Evolutionary conservation across 2,888 invertebrate genomes (phyloP).

Genomic region (Agrilus cyanescens): DNA sequence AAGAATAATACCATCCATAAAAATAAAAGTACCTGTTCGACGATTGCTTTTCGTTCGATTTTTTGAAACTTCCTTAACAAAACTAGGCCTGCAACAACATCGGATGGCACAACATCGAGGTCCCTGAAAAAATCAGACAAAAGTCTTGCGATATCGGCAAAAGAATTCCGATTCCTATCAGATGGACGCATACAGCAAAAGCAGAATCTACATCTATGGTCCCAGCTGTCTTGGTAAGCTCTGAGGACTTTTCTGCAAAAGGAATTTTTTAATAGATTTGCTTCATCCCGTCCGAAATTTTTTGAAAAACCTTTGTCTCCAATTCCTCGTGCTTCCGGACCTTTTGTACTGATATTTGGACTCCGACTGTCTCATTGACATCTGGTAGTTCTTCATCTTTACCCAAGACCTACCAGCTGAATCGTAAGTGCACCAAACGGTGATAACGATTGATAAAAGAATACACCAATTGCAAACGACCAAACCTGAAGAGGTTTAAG

Average conservation of each 20-base stretch:
- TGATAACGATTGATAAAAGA: constrained; percentile 57
- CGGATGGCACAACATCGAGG: constrained; percentile 77
- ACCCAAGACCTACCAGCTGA: constrained; percentile 83
- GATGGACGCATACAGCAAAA: constrained; percentile 74
- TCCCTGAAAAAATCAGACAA: constrained; percentile 81
- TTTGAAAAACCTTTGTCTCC: constrained; percentile 60
- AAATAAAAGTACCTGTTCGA: constrained; percentile 48
- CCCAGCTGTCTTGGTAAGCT: constrained; percentile 82
- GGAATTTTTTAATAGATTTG: background rate
- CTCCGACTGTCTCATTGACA: constrained; percentile 66
- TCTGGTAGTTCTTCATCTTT: constrained; percentile 78
- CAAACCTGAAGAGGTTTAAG: constrained; percentile 42
- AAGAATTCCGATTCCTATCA: constrained; percentile 69
- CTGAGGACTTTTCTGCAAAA: constrained; percentile 66
- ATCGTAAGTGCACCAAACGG: constrained; percentile 79
- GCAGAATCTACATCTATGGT: constrained; percentile 64
- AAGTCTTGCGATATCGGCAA: constrained; percentile 71
- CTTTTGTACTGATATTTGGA: constrained; percentile 64
- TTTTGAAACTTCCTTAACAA: constrained; percentile 70
- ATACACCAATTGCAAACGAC: constrained; percentile 70
- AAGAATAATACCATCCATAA: constrained; percentile 6
- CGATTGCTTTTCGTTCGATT: constrained; percentile 61
- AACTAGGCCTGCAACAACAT: constrained; percentile 75
- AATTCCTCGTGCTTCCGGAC: constrained; percentile 68
- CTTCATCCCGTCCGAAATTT: constrained; percentile 1